These are phyloP conservation scores for Pomacea maculata DNA, from an alignment of 1,140 invertebrate species.

Conservation along the genomic window DNA sequence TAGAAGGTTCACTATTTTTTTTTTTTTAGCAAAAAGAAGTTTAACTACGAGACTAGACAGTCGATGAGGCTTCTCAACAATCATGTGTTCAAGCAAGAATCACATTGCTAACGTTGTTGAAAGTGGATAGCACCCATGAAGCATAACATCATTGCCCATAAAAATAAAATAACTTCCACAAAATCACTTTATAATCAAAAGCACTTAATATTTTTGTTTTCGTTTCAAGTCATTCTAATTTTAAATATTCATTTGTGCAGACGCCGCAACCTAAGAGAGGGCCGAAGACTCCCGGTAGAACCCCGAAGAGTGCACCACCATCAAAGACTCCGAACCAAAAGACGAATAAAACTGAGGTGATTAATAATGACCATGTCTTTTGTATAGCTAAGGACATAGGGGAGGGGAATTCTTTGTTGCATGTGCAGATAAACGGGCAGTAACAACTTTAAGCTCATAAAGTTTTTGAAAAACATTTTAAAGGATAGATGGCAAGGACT, in stretches of 20 bases:
- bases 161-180: too few species aligned
- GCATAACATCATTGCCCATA: too few species aligned
- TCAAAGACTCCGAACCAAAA: slow-evolving; percentile 1
- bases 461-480: neutral
- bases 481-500: neutral
- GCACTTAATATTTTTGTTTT: too few species aligned
- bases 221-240: neutral
- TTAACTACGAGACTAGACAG: too few species aligned
- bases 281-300: neutral
- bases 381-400: neutral
- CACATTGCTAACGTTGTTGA: too few species aligned
- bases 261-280: slow-evolving; percentile 9
- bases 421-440: neutral
- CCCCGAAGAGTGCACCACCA: slow-evolving; percentile 12
- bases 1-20: too few species aligned
- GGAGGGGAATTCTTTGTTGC: neutral
- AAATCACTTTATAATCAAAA: too few species aligned
- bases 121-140: too few species aligned
- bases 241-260: neutral
- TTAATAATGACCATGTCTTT: neutral
- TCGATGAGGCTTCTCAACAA: too few species aligned
- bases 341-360: neutral
- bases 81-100: too few species aligned
- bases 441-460: neutral
- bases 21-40: too few species aligned